A percentile compares a stretch with the other conserved stretches of the same genome.
phyloP scores from a whole-genome alignment of 2,888 invertebrate genomes.

The Unio delphinus region DNA sequence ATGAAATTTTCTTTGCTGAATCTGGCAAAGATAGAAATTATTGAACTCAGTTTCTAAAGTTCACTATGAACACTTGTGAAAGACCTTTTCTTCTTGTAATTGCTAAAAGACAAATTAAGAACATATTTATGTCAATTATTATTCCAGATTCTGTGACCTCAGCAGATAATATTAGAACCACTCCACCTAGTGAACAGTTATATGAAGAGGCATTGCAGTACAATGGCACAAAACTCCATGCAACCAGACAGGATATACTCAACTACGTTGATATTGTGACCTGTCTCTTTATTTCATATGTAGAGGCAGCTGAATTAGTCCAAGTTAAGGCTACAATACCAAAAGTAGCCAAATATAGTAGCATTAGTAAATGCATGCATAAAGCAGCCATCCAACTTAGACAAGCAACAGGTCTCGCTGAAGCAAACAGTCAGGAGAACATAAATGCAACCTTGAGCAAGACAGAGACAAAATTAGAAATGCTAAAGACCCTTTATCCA shows the following conservation, averaged over 20 bases:
- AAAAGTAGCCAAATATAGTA: not conserved
- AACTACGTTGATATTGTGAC: constrained; percentile 15
- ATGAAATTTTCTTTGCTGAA: too few relatives aligned
- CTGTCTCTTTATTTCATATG: constrained; percentile 10
- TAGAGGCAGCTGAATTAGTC: constrained; percentile 2
- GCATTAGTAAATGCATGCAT: not conserved
- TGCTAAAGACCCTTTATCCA: not conserved
- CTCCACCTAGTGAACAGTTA: constrained; percentile 32
- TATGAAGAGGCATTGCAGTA: constrained; percentile 40
- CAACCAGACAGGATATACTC: constrained; percentile 14
- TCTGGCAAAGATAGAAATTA: too few relatives aligned
- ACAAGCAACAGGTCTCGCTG: not conserved
- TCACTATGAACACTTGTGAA: too few relatives aligned
- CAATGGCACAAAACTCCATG: constrained; percentile 16
- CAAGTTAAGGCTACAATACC: not conserved
- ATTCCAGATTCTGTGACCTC: constrained; percentile 15
- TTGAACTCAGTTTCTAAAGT: too few relatives aligned
- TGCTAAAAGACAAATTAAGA: too few relatives aligned
- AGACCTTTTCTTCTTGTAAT: too few relatives aligned
- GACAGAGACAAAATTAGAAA: not conserved
- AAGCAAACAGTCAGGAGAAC: not conserved
- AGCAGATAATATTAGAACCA: constrained; percentile 9
- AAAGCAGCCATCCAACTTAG: not conserved
- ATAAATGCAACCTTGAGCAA: not conserved
- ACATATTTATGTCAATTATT: too few relatives aligned